phyloP scores from a whole-genome alignment of 2,797 vertebrate genomes.

The Taeniopygia guttata region DNA sequence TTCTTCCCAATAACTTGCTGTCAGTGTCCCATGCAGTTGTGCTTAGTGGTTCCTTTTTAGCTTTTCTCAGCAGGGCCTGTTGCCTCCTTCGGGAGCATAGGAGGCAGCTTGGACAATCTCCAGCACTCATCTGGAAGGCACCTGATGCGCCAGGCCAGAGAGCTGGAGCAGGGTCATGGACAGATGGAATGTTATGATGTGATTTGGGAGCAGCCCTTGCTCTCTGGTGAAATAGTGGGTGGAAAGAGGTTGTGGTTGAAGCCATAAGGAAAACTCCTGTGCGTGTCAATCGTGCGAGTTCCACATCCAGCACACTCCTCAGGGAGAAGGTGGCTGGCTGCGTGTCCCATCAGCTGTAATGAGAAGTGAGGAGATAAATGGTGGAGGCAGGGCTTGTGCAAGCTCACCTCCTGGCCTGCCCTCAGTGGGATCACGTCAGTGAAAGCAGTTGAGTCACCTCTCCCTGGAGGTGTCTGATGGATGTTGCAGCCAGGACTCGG shows the following conservation, averaged over 20 bases:
- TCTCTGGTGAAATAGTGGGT: neutral
- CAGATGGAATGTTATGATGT: neutral
- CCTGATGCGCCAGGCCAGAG: neutral
- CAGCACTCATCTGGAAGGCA: neutral
- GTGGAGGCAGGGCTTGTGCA: neutral
- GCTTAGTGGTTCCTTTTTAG: neutral
- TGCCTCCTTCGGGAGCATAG: neutral
- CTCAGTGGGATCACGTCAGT: neutral
- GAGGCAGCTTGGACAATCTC: neutral
- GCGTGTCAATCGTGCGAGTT: rapidly evolving
- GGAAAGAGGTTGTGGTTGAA: neutral
- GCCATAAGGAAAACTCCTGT: neutral
- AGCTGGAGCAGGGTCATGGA: rapidly evolving
- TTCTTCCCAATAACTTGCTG: constrained; percentile 8
- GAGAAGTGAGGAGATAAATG: neutral
- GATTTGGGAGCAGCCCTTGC: neutral
- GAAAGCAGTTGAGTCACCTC: constrained; percentile 10
- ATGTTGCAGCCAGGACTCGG: constrained; percentile 20
- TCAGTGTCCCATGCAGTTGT: neutral
- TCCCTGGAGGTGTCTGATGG: constrained; percentile 21
- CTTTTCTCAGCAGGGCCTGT: constrained; percentile 2
- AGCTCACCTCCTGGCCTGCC: neutral
- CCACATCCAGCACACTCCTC: rapidly evolving
- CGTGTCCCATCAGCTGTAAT: neutral
- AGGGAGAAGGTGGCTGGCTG: neutral